Conservation (phyloP, 2,113 vertebrate genomes). For the Piprites chloris region DNA sequence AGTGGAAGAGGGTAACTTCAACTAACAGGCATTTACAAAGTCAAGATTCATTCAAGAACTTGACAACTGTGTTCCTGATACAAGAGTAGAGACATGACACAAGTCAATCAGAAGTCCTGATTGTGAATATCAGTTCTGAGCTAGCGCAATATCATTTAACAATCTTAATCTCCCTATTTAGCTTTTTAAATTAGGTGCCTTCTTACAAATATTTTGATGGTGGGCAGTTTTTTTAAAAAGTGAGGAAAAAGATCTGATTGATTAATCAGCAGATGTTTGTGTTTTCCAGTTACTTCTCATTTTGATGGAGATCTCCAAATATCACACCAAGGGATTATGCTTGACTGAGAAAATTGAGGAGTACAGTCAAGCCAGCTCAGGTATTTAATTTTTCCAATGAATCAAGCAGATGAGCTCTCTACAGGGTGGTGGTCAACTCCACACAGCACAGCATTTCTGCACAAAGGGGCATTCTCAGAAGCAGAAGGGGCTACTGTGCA, state of each 20-base stretch:
- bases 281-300: background rate
- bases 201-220: background rate
- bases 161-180: background rate
- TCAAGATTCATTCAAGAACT: background rate
- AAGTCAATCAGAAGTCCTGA: background rate
- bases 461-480: background rate
- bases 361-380: background rate
- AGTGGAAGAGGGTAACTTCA: background rate
- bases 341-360: background rate
- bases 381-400: background rate
- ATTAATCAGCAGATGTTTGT: background rate
- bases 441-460: background rate
- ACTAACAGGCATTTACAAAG: background rate
- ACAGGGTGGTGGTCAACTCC: background rate
- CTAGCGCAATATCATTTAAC: background rate
- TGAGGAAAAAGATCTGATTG: background rate
- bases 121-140: background rate
- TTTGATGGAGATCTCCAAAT: background rate
- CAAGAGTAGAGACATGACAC: background rate
- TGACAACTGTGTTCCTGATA: background rate
- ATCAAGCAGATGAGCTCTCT: background rate
- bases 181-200: background rate
- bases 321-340: background rate
- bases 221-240: background rate
- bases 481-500: accelerated